Evolutionary conservation across 2,888 invertebrate genomes (phyloP).

Genomic region (Lasioglossum malachurum): DNA sequence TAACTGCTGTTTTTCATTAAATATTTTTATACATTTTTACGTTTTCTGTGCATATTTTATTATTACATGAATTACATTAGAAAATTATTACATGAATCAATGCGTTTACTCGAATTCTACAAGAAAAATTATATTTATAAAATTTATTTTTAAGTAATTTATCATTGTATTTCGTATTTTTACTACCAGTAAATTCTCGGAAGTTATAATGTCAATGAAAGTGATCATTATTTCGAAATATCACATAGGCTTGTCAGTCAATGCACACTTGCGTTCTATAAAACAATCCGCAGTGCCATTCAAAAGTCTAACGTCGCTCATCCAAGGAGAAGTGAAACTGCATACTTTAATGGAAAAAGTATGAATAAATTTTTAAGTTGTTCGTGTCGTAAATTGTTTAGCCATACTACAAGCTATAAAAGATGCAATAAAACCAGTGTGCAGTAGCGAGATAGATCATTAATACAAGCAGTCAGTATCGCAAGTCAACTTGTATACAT

Average conservation of each 20-base stretch:
- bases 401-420: not conserved
- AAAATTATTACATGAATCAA: not conserved
- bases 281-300: not conserved
- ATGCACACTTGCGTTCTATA: not conserved
- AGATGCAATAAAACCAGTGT: not conserved
- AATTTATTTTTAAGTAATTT: not conserved
- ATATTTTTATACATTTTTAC: not conserved
- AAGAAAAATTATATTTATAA: not conserved
- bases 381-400: not conserved
- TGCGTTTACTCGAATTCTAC: not conserved
- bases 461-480: not conserved
- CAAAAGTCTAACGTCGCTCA: not conserved
- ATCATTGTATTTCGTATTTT: not conserved
- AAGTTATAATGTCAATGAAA: not conserved
- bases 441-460: not conserved
- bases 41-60: not conserved
- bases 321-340: constrained; percentile 5
- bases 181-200: not conserved
- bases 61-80: not conserved
- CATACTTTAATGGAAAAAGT: not conserved
- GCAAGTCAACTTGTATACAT: not conserved
- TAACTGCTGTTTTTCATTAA: not conserved
- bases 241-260: not conserved
- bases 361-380: not conserved
- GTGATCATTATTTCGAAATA: not conserved